phyloP scores from a whole-genome alignment of 2,888 invertebrate genomes.

The Apamea epomidion region DNA sequence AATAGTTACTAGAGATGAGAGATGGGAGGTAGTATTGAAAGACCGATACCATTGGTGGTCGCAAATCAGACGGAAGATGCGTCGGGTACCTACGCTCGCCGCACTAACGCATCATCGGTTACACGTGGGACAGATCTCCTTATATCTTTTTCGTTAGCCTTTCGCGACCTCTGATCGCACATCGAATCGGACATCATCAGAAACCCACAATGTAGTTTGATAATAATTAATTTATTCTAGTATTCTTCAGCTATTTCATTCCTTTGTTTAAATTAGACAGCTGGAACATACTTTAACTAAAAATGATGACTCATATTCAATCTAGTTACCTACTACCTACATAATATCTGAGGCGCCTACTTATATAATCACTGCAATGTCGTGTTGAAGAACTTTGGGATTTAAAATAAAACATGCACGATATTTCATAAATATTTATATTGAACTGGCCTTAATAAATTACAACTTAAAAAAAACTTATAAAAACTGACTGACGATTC shows the following conservation, averaged over 20 bases:
- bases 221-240: background rate
- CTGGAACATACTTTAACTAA: background rate
- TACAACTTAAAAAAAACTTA: constrained; percentile 79
- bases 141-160: background rate
- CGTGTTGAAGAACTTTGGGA: background rate
- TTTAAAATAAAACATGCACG: constrained; percentile 61
- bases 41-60: background rate
- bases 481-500: constrained; percentile 76
- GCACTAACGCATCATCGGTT: background rate
- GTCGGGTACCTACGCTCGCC: background rate
- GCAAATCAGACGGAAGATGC: background rate
- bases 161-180: background rate
- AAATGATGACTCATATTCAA: background rate
- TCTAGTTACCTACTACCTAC: no score
- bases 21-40: background rate
- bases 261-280: background rate
- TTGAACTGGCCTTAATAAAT: constrained; percentile 86
- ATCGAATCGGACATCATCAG: background rate
- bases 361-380: background rate
- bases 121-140: no score
- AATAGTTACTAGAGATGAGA: background rate
- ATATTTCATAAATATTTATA: constrained; percentile 81
- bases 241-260: background rate
- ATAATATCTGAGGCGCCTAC: constrained; percentile 5
- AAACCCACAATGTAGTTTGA: background rate